Conservation (phyloP, 2,113 vertebrate species). For the Aleadryas rufinucha region DNA sequence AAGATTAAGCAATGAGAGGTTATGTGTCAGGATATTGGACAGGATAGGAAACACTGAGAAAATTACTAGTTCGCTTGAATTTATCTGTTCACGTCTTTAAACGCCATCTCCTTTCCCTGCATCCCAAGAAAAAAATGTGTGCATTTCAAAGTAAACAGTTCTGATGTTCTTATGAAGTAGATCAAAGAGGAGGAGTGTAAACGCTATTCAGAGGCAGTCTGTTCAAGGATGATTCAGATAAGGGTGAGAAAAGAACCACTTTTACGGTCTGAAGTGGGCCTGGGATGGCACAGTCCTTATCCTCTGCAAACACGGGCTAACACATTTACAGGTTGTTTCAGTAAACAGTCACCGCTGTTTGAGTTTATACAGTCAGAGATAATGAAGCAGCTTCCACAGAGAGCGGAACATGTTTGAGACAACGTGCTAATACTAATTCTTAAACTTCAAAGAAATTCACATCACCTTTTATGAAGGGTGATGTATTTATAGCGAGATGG, state of each 20-base stretch:
- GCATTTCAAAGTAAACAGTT: conserved; percentile 65
- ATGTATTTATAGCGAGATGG: background rate
- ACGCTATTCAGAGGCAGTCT: conserved; percentile 19
- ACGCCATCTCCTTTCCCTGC: background rate
- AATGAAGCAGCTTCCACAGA: conserved; percentile 19
- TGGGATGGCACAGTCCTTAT: conserved; percentile 15
- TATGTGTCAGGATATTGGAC: background rate
- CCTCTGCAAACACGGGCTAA: conserved; percentile 39
- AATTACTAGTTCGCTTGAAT: background rate
- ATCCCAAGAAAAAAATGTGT: background rate
- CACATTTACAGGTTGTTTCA: conserved; percentile 47
- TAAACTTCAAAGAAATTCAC: conserved; percentile 47
- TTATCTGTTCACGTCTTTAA: background rate
- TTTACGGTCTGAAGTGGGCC: background rate
- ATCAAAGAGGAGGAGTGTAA: conserved; percentile 61
- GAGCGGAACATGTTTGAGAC: conserved; percentile 3
- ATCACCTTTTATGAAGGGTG: background rate
- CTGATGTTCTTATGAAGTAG: conserved; percentile 49
- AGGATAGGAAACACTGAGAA: background rate
- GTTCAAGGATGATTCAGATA: conserved; percentile 32
- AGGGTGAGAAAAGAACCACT: conserved; percentile 29
- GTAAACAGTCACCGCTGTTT: conserved; percentile 18
- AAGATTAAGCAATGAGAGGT: background rate
- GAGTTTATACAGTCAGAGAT: conserved; percentile 42
- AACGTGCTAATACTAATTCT: conserved; percentile 33